These are phyloP conservation scores for Heliconius eleuchia DNA, from an alignment of 1,140 invertebrate species.

Conservation along the genomic window DNA sequence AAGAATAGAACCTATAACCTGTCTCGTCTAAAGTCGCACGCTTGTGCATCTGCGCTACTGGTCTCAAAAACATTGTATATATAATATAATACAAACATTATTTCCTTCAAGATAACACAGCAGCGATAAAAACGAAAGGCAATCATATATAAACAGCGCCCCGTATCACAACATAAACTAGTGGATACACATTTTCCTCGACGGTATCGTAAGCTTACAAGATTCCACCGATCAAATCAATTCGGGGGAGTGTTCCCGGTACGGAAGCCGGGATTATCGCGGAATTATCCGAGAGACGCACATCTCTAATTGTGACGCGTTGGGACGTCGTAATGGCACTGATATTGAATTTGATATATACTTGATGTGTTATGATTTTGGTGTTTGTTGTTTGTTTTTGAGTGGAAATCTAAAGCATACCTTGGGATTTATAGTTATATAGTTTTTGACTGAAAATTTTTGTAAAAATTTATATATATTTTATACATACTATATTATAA, in stretches of 20 bases:
- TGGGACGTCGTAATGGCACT: neutral
- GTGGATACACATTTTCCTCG: constrained; percentile 29
- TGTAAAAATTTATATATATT: too few species aligned
- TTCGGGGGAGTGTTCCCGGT: constrained; percentile 35
- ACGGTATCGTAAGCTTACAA: constrained; percentile 38
- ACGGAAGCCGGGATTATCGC: constrained; percentile 36
- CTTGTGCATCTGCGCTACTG: too few species aligned
- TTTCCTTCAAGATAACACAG: neutral
- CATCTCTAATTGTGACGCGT: constrained; percentile 37
- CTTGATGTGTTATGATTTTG: neutral
- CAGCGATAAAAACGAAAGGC: constrained; percentile 13
- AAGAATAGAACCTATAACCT: too few species aligned
- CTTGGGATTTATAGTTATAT: too few species aligned
- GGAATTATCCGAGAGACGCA: constrained; percentile 35
- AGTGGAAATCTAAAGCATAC: neutral
- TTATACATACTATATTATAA: too few species aligned
- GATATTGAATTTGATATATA: constrained; percentile 9
- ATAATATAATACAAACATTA: neutral
- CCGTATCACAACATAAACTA: constrained; percentile 27
- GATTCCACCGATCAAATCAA: constrained; percentile 41
- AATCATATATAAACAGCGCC: constrained; percentile 21
- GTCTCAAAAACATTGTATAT: too few species aligned
- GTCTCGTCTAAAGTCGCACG: too few species aligned
- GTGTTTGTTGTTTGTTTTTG: neutral
- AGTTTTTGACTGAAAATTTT: too few species aligned